A percentile compares a stretch with the other conserved stretches of the same genome.
Conservation (phyloP, 37 sponge, comb jelly and placozoan species). For the Aphrocallistes beatrix region DNA sequence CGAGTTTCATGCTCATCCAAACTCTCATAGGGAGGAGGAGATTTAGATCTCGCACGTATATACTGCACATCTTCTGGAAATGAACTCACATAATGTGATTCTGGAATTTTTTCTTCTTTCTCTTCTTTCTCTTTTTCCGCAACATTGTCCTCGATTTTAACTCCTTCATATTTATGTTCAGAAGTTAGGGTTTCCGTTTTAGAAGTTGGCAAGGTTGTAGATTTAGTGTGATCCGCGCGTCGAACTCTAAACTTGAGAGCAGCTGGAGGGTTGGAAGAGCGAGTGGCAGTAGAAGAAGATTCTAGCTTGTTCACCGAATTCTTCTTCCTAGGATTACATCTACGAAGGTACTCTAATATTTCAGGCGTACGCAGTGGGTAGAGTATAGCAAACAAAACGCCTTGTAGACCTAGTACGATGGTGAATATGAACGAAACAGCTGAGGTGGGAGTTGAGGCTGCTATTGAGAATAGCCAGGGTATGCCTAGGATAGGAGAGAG, state of each 20-base stretch:
- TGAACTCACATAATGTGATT: not conserved
- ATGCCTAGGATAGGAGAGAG: not conserved
- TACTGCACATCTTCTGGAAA: not conserved
- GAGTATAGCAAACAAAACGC: not conserved
- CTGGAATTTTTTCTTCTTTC: too few relatives aligned
- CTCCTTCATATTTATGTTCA: not conserved
- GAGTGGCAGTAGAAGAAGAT: not conserved
- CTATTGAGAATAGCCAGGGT: conserved; percentile 12
- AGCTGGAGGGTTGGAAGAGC: not conserved
- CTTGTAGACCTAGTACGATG: not conserved
- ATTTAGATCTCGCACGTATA: not conserved
- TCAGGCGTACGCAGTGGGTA: not conserved
- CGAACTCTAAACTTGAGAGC: not conserved
- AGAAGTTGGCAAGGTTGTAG: not conserved
- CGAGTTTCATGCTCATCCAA: not conserved
- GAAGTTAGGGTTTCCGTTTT: not conserved
- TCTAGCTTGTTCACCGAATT: not conserved
- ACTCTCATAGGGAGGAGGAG: not conserved
- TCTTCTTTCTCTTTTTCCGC: too few relatives aligned
- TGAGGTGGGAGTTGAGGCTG: not conserved
- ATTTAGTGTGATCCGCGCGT: not conserved
- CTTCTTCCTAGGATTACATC: not conserved
- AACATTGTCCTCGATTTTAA: not conserved
- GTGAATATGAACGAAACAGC: not conserved
- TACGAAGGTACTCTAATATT: not conserved